These are phyloP conservation scores for Liasis olivaceus DNA, from an alignment of 2,797 vertebrate species.

Conservation along the genomic window DNA sequence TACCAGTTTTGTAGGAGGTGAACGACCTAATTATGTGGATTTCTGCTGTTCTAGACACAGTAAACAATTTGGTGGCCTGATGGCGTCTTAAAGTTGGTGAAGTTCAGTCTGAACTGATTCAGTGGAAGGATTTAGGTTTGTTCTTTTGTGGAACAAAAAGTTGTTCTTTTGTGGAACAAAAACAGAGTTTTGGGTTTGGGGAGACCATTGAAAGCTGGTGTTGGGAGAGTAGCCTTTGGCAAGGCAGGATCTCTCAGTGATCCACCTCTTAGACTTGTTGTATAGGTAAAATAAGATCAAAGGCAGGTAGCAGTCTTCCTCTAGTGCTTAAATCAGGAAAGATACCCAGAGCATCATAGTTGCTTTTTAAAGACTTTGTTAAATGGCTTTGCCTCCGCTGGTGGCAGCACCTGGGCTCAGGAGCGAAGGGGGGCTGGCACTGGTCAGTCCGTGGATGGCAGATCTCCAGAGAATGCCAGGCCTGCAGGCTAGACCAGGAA, in stretches of 20 bases:
- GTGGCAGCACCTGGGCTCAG: background rate
- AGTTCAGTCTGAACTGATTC: background rate
- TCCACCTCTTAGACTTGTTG: background rate
- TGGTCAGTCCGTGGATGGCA: background rate
- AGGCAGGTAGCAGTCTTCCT: background rate
- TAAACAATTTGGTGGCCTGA: background rate
- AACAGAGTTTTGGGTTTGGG: background rate
- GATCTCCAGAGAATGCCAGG: background rate
- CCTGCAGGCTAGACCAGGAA: background rate
- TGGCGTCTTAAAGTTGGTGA: background rate
- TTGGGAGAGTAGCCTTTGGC: background rate
- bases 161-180: background rate
- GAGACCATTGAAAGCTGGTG: background rate
- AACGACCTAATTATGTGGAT: constrained; percentile 16
- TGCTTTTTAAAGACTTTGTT: background rate
- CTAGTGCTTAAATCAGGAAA: background rate
- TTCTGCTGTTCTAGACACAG: background rate
- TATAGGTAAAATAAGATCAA: background rate
- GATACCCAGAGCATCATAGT: background rate
- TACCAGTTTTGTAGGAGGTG: constrained; percentile 16
- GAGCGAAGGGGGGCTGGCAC: background rate
- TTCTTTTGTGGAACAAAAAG: background rate
- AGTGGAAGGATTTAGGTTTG: background rate
- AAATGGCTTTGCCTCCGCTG: background rate
- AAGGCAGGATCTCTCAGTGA: background rate